Evolutionary conservation across 1,140 invertebrate species (phyloP), one percentile per base, ranked within the genome.

Genomic region (Drosophila melanica): DNA sequence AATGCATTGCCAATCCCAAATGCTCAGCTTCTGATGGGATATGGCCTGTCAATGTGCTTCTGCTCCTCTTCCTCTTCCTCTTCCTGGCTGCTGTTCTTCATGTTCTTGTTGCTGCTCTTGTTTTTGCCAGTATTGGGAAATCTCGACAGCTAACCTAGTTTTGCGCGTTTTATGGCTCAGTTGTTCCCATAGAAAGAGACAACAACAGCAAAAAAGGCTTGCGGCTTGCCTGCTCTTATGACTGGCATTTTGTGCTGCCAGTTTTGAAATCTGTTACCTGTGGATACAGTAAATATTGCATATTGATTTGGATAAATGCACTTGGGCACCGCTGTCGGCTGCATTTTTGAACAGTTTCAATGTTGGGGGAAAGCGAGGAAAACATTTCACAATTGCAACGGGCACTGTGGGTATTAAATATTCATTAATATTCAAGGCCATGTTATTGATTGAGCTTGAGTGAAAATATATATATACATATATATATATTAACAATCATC

Each of bases 101-200:
- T 35, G 14, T 41, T 41, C 20, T 16, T 42, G 14, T 41, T 64
- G n/a, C 11, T 55, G 48, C 33, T 67, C 10, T 16, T 57, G 10
- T 47, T 30, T 18, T 18, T 7, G 23, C 55, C 9, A 6, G 48
- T 20, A 16, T 51, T 51, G 57, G 30, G 44, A 59, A 79, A 79
- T 82, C 84, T 76, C 75, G 51, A 85, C 81, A 89, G 75, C 82
- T 87, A 86, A 86, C 82, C 82, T 66, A 86, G 82, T 87, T 86
- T 86, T 82, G 57, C 63, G 82, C 67, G 79, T 82, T 86, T 79
- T 67, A 84, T 84, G 81, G 53, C 62, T 75, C 64, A 64, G 62
- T 59, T 75, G 47, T 41, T 27, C 18, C 47, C 12, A 60, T 37
- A 11, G 48, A 33, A n/a, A 1, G 5, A 35, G 50, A 33, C 50